Conservation (phyloP, 2,113 vertebrate species). For the Hypocryptadius cinnamomeus region DNA sequence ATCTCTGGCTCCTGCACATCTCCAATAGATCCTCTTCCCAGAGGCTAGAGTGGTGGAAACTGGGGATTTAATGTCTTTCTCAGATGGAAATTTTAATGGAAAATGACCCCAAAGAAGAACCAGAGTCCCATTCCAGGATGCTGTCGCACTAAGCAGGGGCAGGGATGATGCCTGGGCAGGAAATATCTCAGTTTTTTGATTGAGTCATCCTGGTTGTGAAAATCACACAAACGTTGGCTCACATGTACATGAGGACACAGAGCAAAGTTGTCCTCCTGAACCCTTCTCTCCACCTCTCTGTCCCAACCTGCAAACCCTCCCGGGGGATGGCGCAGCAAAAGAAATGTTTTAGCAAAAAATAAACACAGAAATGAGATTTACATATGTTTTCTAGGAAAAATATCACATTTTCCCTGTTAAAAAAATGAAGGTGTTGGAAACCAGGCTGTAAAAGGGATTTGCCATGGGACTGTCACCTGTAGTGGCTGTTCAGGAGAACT, state of each 20-base stretch:
- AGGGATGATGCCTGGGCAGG: background rate
- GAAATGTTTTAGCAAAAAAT: background rate
- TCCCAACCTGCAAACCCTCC: background rate
- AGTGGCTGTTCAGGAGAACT: background rate
- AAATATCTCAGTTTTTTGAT: background rate
- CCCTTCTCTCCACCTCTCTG: background rate
- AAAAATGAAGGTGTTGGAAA: background rate
- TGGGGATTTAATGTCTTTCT: background rate
- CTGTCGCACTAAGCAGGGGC: background rate
- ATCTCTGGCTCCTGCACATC: background rate
- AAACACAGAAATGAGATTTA: background rate
- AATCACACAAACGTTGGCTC: background rate
- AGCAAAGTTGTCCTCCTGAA: background rate
- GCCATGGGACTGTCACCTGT: background rate
- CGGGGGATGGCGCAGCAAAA: background rate
- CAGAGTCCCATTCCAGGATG: rapidly evolving
- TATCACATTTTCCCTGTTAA: background rate
- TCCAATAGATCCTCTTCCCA: background rate
- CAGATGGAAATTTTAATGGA: background rate
- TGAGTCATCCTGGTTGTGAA: background rate
- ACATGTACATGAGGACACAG: rapidly evolving
- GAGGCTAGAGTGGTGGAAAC: background rate
- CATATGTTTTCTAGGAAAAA: background rate
- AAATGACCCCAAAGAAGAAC: background rate
- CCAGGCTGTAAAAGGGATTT: background rate